These are phyloP conservation scores for Thelaira solivaga DNA, from an alignment of 2,888 invertebrate species.

Conservation along the genomic window DNA sequence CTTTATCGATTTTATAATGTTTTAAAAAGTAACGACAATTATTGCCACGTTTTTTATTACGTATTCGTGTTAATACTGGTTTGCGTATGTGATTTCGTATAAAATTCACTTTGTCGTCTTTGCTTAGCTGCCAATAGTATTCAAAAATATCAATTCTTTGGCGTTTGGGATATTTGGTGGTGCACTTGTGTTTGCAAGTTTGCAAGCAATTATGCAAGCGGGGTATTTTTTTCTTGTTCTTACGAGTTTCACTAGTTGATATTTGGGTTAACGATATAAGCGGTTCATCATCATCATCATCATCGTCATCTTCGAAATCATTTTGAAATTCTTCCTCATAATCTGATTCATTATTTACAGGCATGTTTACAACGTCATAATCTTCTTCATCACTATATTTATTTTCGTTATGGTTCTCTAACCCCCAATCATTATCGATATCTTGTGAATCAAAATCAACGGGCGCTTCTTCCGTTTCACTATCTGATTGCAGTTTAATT, in stretches of 20 bases:
- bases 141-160: slow-evolving; percentile 56
- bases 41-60: slow-evolving; percentile 49
- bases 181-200: slow-evolving; percentile 63
- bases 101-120: slow-evolving; percentile 40
- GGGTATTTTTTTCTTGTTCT: slow-evolving; percentile 26
- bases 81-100: slow-evolving; percentile 41
- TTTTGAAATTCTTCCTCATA: background rate
- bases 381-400: slow-evolving; percentile 16
- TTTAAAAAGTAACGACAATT: slow-evolving; percentile 52
- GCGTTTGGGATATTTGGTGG: slow-evolving; percentile 37
- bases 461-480: background rate
- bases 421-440: background rate
- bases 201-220: slow-evolving; percentile 51
- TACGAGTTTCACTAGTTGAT: background rate
- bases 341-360: background rate
- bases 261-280: slow-evolving; percentile 36
- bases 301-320: background rate
- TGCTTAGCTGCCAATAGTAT: slow-evolving; percentile 55
- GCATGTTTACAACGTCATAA: background rate
- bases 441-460: background rate
- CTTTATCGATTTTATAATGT: slow-evolving; percentile 20
- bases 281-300: slow-evolving; percentile 46
- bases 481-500: slow-evolving; percentile 26
- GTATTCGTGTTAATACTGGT: slow-evolving; percentile 38
- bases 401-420: slow-evolving; percentile 4